Conservation (phyloP, 2,797 vertebrate species). For the Micromesistius poutassou region DNA sequence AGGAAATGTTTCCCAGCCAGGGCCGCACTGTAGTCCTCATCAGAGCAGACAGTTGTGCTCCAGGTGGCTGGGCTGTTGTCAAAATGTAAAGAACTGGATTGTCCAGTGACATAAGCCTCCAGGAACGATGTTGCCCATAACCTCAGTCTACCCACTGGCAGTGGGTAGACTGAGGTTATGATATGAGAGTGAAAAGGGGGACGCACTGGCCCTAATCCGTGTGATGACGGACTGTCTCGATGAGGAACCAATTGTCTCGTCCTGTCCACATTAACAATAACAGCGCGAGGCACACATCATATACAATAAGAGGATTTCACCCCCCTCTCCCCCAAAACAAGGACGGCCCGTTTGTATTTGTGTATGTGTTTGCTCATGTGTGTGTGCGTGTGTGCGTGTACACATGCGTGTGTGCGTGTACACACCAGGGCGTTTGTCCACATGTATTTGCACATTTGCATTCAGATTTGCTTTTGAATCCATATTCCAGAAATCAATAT, state of each 20-base stretch:
- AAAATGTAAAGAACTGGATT: too few species aligned
- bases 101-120: too few species aligned
- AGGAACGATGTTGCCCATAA: too few species aligned
- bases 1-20: neutral
- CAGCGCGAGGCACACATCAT: conserved; percentile 33
- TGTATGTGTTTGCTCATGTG: conserved; percentile 14
- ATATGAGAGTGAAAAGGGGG: conserved; percentile 24
- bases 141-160: too few species aligned
- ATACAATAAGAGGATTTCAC: conserved; percentile 34
- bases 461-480: neutral
- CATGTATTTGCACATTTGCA: neutral
- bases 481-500: neutral
- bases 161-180: neutral
- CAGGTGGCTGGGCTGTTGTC: neutral
- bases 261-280: conserved; percentile 29
- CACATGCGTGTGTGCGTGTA: neutral
- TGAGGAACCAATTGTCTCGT: conserved; percentile 24
- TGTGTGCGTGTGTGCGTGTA: conserved; percentile 4
- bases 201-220: conserved; percentile 42
- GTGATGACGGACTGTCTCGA: conserved; percentile 32
- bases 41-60: neutral
- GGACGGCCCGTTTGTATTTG: conserved; percentile 4
- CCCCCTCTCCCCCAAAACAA: conserved; percentile 1
- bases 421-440: neutral
- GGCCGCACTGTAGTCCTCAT: neutral